A percentile compares a stretch with the other conserved stretches of the same genome.
These are phyloP conservation scores for Drosophila acutilabella DNA, from an alignment of 2,888 invertebrate genomes.

Conservation along the genomic window DNA sequence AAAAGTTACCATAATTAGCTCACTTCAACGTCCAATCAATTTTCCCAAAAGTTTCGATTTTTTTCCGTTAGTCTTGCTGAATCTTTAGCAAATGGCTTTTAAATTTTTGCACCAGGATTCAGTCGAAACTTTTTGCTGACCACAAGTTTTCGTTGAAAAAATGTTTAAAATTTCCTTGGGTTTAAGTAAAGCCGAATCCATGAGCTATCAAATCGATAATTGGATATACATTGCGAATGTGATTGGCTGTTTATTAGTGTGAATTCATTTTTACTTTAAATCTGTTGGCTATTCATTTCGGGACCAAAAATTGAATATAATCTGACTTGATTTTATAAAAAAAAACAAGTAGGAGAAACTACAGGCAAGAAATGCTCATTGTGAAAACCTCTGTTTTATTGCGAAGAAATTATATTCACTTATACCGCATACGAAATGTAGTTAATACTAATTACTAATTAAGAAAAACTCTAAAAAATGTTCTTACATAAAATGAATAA, in stretches of 20 bases:
- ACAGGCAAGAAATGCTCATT: too few relatives aligned
- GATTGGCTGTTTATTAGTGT: neutral
- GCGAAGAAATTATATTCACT: too few relatives aligned
- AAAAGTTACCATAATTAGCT: slow-evolving; percentile 56
- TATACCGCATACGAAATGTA: too few relatives aligned
- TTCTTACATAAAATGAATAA: too few relatives aligned
- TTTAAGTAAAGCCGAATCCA: neutral
- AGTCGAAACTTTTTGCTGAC: slow-evolving; percentile 22
- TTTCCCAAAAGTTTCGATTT: slow-evolving; percentile 48
- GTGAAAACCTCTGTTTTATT: too few relatives aligned
- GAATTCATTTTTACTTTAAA: neutral
- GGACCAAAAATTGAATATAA: neutral
- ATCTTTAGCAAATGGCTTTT: slow-evolving; percentile 49
- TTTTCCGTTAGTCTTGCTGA: slow-evolving; percentile 19
- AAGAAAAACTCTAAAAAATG: too few relatives aligned
- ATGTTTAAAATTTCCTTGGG: neutral
- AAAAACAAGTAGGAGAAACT: too few relatives aligned
- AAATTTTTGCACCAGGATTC: slow-evolving; percentile 47
- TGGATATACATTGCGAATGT: neutral
- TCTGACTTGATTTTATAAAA: too few relatives aligned
- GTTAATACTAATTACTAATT: too few relatives aligned
- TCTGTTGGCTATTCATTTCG: neutral
- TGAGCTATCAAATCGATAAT: neutral
- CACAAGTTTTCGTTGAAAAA: neutral
- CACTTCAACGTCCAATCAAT: slow-evolving; percentile 59